A percentile compares a stretch with the other conserved stretches of the same genome.
Evolutionary conservation across 1,140 invertebrate species (phyloP).

Genomic region (Phthorimaea operculella): DNA sequence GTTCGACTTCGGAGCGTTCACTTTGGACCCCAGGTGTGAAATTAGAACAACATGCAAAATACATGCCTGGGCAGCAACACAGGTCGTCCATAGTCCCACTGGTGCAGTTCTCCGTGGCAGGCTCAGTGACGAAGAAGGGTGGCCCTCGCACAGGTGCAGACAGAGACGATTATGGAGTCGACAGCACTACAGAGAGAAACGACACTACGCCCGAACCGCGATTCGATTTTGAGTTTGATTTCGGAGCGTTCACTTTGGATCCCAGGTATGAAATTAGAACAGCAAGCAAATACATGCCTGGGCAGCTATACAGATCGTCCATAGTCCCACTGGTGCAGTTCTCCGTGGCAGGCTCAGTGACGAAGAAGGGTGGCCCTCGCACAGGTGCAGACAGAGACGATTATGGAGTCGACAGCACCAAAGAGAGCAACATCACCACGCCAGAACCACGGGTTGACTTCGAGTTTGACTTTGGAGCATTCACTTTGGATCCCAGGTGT

Average conservation of each 20-base stretch:
- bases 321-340: too few relatives aligned
- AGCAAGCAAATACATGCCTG: too few relatives aligned
- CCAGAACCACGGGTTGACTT: conserved; percentile 20
- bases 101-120: conserved; percentile 25
- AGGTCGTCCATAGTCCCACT: conserved; percentile 37
- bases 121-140: conserved; percentile 8
- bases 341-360: too few relatives aligned
- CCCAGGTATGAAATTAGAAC: conserved; percentile 26
- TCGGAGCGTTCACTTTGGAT: conserved; percentile 26
- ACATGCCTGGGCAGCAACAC: conserved; percentile 26
- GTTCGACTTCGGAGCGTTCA: conserved; percentile 21
- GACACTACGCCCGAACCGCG: conserved; percentile 5
- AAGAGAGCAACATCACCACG: too few relatives aligned
- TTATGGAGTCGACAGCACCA: too few relatives aligned
- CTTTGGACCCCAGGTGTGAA: conserved; percentile 28
- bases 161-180: too few relatives aligned
- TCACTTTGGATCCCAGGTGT: conserved; percentile 32
- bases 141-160: neutral
- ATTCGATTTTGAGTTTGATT: conserved; percentile 24
- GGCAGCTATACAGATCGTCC: too few relatives aligned
- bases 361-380: too few relatives aligned
- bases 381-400: too few relatives aligned
- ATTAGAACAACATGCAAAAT: too few relatives aligned
- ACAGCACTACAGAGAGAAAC: too few relatives aligned
- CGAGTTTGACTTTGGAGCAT: conserved; percentile 17